Evolutionary conservation across 2,888 invertebrate species (phyloP), one percentile per base, ranked within the genome.

Genomic region (Agriopis marginaria): DNA sequence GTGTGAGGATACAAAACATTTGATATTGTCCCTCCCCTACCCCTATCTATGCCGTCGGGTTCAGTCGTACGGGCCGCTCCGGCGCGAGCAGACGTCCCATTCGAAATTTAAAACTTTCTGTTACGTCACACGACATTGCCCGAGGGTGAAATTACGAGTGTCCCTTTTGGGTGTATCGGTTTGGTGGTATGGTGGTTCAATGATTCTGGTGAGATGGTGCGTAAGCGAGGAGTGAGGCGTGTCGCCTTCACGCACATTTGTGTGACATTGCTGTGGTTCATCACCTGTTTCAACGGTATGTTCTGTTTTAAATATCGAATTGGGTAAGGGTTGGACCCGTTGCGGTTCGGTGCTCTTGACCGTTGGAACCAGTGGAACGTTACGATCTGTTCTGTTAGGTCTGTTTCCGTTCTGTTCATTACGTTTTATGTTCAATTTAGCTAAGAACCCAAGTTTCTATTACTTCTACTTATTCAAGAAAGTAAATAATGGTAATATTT

Each of bases 201-300:
- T 86, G 85, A 87, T 88, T 85, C 82, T 83, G 85, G 88, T 90
- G 89, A 83, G 84, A 92, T 92, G 92, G 89, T 90, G 89, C 89
- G 87, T 77, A 86, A 87, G 82, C 85, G 87, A 77, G 86, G 83
- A 82, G 84, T 83, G 77, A 87, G 84, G 82, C 86, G 88, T 85
- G 85, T 85, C 78, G 82, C 84, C 78, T 83, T 88, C 80, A 83
- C 86, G 86, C 89, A 88, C 76, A 79, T 90, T 75, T 91, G 89
- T 83, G 84, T 87, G 66, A 81, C 86, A 68, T 76, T 92, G 63
- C 76, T 93, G 80, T 92, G 91, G 91, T 78, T 93, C 82, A 77
- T 91, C 87, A 87, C 88, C 83, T 92, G 90, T 87, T 89, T 92
- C 73, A 87, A 89, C 81, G 92, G 93, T 93, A 89, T 90, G 93